These are phyloP conservation scores for Eristalis intricaria DNA, from an alignment of 2,888 invertebrate genomes.

Conservation along the genomic window DNA sequence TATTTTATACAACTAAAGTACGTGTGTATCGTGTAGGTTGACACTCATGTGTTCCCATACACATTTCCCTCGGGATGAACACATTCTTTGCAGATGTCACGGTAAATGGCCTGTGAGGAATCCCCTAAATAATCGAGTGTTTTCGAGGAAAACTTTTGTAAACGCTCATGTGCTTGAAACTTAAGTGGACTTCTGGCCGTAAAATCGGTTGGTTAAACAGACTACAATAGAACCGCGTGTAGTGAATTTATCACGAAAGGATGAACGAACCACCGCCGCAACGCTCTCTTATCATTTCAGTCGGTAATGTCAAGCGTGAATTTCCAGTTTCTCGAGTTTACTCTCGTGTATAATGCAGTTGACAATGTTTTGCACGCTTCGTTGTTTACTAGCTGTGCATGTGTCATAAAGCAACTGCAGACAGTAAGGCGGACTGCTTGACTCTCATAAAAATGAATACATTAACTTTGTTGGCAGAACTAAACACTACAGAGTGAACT, in stretches of 20 bases:
- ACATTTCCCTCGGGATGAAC: not conserved
- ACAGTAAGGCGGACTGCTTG: not conserved
- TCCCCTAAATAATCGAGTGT: constrained; percentile 1
- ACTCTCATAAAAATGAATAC: not conserved
- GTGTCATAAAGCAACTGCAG: not conserved
- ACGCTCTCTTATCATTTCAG: not conserved
- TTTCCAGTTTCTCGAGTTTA: not conserved
- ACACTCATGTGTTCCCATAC: not conserved
- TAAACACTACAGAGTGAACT: not conserved
- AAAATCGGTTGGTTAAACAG: not conserved
- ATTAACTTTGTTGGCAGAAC: not conserved
- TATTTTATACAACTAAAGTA: not conserved
- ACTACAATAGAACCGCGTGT: not conserved
- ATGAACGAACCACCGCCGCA: not conserved
- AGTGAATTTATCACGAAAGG: not conserved
- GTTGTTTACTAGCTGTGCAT: not conserved
- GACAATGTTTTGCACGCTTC: not conserved
- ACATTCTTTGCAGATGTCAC: constrained; percentile 16
- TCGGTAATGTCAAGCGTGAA: not conserved
- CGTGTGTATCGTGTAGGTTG: not conserved
- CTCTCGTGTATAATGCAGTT: not conserved
- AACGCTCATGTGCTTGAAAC: not conserved
- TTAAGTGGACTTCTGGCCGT: not conserved
- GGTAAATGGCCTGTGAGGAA: not conserved
- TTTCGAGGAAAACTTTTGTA: not conserved